A percentile compares a stretch with the other conserved stretches of the same genome.
Evolutionary conservation across 2,888 invertebrate species (phyloP).

Genomic region (Polydrusus cervinus): DNA sequence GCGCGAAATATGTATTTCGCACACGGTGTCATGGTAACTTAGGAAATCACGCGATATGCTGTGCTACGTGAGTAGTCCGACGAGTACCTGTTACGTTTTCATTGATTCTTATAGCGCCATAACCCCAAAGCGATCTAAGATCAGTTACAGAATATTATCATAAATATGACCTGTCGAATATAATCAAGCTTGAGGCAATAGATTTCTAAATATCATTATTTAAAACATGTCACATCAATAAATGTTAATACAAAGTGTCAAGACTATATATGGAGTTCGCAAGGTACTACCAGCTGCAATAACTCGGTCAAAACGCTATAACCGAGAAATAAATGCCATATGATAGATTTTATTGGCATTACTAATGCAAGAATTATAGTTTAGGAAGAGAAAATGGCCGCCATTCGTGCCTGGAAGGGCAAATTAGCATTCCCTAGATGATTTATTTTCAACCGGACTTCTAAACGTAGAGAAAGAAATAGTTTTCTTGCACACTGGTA

Average conservation of each 20-base stretch:
- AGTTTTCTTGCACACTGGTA: slow-evolving; percentile 3
- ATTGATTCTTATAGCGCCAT: no score
- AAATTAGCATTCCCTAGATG: slow-evolving; percentile 32
- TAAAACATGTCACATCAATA: slow-evolving; percentile 23
- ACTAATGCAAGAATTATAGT: slow-evolving; percentile 42
- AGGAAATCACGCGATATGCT: no score
- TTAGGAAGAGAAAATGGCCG: slow-evolving; percentile 46
- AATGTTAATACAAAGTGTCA: slow-evolving; percentile 27
- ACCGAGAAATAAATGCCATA: slow-evolving; percentile 44
- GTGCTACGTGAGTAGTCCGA: no score
- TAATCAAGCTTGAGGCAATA: background rate
- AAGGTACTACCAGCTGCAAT: slow-evolving; percentile 32
- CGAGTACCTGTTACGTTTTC: no score
- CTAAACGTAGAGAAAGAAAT: background rate
- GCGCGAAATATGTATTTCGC: no score
- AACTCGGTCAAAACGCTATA: slow-evolving; percentile 42
- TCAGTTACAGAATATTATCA: background rate
- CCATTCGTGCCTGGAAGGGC: slow-evolving; percentile 11
- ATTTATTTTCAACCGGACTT: slow-evolving; percentile 29
- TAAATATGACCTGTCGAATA: background rate
- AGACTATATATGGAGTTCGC: slow-evolving; percentile 30
- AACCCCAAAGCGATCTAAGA: no score
- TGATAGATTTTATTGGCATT: slow-evolving; percentile 42
- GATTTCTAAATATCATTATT: slow-evolving; percentile 12
- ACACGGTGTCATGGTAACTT: no score